These are phyloP conservation scores for Mastigias papua DNA, from an alignment of 30 jellyfish, hydroid and myxozoan species.

Conservation along the genomic window DNA sequence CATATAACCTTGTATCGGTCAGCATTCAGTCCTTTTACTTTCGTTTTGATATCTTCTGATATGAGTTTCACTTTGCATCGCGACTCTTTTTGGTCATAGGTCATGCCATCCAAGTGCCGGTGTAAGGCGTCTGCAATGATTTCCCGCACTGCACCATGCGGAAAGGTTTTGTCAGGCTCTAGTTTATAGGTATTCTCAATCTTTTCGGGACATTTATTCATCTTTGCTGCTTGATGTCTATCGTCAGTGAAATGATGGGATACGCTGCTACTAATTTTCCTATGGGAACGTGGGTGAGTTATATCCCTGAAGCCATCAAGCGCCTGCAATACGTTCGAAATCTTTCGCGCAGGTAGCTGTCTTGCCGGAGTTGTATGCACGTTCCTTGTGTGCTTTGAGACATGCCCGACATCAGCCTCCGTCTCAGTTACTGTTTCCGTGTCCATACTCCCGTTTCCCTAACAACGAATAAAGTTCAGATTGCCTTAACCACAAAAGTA, in stretches of 20 bases:
- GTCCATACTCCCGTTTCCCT: constrained; percentile 69
- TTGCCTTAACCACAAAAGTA: background rate
- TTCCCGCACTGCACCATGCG: constrained; percentile 48
- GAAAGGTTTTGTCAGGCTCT: constrained; percentile 72
- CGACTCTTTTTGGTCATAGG: constrained; percentile 31
- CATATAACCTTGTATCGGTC: constrained; percentile 59
- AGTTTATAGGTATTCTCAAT: constrained; percentile 67
- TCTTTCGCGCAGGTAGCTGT: constrained; percentile 58
- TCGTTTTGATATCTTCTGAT: constrained; percentile 74
- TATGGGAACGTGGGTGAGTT: constrained; percentile 25
- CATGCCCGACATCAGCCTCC: constrained; percentile 33
- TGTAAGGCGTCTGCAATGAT: constrained; percentile 38
- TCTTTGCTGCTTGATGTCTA: background rate
- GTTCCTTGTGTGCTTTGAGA: constrained; percentile 32
- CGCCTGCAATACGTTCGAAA: constrained; percentile 43
- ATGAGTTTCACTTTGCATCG: constrained; percentile 62
- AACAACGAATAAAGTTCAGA: constrained; percentile 26
- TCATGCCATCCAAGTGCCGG: constrained; percentile 56
- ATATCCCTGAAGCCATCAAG: constrained; percentile 56
- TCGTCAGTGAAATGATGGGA: background rate
- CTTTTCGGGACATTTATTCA: constrained; percentile 1
- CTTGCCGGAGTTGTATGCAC: constrained; percentile 1
- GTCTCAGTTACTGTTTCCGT: constrained; percentile 35
- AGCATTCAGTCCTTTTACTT: constrained; percentile 57
- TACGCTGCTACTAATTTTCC: constrained; percentile 35